phyloP scores from a whole-genome alignment of 2,797 vertebrate genomes.

The Fistularia commersonii region DNA sequence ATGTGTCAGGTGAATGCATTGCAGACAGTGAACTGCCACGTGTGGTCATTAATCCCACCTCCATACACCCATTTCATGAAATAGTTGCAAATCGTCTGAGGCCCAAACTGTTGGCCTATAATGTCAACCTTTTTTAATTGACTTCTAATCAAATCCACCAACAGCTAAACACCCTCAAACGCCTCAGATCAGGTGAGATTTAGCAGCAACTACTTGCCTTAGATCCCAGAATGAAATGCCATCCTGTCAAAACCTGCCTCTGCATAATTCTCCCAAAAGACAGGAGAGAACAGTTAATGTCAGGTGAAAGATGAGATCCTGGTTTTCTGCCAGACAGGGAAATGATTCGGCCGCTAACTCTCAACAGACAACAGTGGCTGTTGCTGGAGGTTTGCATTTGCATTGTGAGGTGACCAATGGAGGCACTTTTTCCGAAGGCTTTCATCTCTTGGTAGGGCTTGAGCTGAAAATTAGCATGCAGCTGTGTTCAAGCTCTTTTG shows the following conservation, averaged over 20 bases:
- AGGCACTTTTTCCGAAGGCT: neutral
- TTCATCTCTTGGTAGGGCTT: neutral
- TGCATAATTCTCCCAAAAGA: conserved; percentile 6
- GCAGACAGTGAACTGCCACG: too few relatives aligned
- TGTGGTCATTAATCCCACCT: too few relatives aligned
- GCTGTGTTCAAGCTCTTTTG: too few relatives aligned
- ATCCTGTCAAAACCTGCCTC: neutral
- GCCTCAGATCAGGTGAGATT: neutral
- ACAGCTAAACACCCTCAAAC: conserved; percentile 1
- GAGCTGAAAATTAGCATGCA: neutral
- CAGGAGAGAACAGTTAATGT: conserved; percentile 24
- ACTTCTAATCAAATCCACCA: neutral
- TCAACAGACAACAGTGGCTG: conserved; percentile 6
- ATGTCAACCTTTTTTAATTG: too few relatives aligned
- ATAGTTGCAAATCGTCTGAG: too few relatives aligned
- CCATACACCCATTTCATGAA: too few relatives aligned
- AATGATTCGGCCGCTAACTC: conserved; percentile 11
- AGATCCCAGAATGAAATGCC: conserved; percentile 1
- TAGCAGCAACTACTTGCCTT: neutral
- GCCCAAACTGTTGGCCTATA: too few relatives aligned
- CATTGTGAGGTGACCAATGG: conserved; percentile 7
- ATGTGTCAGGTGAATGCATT: too few relatives aligned
- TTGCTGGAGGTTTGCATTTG: neutral
- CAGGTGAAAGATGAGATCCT: conserved; percentile 7
- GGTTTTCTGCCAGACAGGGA: conserved; percentile 10